Evolutionary conservation across 1,140 invertebrate genomes (phyloP).

Genomic region (Hetaerina americana): DNA sequence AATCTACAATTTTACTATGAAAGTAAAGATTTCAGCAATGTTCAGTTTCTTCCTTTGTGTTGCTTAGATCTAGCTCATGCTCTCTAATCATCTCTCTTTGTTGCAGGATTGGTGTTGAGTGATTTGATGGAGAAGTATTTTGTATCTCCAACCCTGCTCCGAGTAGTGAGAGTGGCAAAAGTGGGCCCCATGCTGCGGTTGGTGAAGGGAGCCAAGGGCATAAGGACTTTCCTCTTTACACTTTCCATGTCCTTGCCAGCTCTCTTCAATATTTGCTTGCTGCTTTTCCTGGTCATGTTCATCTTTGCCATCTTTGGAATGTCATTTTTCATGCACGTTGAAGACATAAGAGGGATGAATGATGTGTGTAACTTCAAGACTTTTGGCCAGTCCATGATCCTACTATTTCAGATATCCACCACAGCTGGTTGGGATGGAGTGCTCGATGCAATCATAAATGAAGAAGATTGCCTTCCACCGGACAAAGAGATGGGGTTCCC

Average conservation of each 20-base stretch:
- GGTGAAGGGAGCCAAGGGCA: constrained; percentile 95
- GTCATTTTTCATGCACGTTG: constrained; percentile 98
- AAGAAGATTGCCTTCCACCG: constrained; percentile 77
- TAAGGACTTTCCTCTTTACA: constrained; percentile 90
- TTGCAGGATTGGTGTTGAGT: constrained; percentile 79
- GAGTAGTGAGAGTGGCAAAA: constrained; percentile 95
- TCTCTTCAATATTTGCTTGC: constrained; percentile 95
- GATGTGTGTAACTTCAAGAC: constrained; percentile 98
- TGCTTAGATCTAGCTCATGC: no score
- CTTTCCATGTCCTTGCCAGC: constrained; percentile 95
- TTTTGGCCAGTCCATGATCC: constrained; percentile 95
- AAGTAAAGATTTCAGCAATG: no score
- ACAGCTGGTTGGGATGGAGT: constrained; percentile 96
- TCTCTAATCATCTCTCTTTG: no score
- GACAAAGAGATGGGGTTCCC: constrained; percentile 75
- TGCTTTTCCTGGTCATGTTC: constrained; percentile 97
- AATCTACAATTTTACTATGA: no score
- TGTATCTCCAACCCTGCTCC: constrained; percentile 90
- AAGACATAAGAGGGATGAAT: constrained; percentile 82
- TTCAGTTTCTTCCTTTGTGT: no score
- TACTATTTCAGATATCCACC: constrained; percentile 97
- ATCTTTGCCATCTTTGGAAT: constrained; percentile 99
- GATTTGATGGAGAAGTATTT: constrained; percentile 96
- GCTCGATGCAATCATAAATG: constrained; percentile 89
- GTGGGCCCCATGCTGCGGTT: constrained; percentile 91